A percentile compares a stretch with the other conserved stretches of the same genome.
Evolutionary conservation across 1,140 invertebrate genomes (phyloP).

Genomic region (Pachypeltis micranthus): DNA sequence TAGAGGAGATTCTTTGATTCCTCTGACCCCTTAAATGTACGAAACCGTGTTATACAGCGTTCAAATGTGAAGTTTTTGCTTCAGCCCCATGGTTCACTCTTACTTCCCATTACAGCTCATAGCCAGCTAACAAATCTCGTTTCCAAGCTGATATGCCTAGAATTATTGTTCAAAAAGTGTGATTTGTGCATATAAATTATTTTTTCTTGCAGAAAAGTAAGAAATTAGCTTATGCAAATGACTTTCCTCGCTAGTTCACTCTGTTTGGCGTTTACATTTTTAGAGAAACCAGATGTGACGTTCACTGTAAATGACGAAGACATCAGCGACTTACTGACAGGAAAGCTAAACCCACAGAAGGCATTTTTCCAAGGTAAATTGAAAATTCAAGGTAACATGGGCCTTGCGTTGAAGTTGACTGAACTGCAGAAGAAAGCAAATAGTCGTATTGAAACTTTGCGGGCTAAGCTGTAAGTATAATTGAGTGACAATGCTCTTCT

Average conservation of each 20-base stretch:
- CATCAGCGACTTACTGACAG: constrained; percentile 71
- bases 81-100: too few relatives aligned
- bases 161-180: not conserved
- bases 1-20: too few relatives aligned
- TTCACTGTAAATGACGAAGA: constrained; percentile 79
- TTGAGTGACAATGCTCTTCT: too few relatives aligned
- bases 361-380: constrained; percentile 97
- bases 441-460: constrained; percentile 56
- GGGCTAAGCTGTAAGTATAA: constrained; percentile 56
- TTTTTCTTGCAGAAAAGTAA: not conserved
- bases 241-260: not conserved
- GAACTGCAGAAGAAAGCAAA: constrained; percentile 65
- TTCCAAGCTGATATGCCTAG: not conserved
- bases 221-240: not conserved
- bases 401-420: constrained; percentile 84
- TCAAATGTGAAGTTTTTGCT: too few relatives aligned
- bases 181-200: not conserved
- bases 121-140: not conserved
- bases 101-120: too few relatives aligned
- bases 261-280: constrained; percentile 28
- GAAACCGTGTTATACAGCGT: too few relatives aligned
- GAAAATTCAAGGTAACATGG: constrained; percentile 93
- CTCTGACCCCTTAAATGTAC: too few relatives aligned
- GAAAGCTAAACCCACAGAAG: constrained; percentile 87
- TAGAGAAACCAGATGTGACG: constrained; percentile 81